These are phyloP conservation scores for Fabriciana adippe DNA, from an alignment of 2,888 invertebrate species.

Conservation along the genomic window DNA sequence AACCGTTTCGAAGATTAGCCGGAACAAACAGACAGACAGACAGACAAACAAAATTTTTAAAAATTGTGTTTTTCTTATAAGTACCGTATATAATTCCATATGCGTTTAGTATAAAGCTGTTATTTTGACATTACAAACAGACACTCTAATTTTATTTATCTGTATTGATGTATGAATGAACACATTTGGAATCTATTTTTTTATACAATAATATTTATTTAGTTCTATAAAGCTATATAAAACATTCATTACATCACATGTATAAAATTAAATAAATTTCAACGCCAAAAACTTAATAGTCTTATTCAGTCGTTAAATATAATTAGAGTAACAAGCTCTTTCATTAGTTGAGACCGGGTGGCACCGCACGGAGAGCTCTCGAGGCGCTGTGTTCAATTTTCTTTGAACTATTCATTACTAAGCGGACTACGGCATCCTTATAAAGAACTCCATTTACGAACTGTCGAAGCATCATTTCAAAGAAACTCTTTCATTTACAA, in stretches of 20 bases:
- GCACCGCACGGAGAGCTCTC: conserved; percentile 1
- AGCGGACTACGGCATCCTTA: conserved; percentile 14
- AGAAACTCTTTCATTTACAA: conserved; percentile 8
- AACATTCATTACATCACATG: neutral
- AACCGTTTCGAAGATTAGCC: too few relatives aligned
- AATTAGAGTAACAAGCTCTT: conserved; percentile 21
- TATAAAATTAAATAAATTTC: neutral
- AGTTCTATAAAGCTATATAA: neutral
- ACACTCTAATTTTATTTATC: too few relatives aligned
- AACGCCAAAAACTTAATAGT: conserved; percentile 15
- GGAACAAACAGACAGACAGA: too few relatives aligned
- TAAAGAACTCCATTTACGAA: conserved; percentile 21
- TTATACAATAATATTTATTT: too few relatives aligned
- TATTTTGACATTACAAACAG: too few relatives aligned
- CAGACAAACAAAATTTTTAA: too few relatives aligned
- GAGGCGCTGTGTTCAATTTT: conserved; percentile 23
- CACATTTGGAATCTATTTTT: too few relatives aligned
- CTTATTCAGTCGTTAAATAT: conserved; percentile 17
- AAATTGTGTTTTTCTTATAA: too few relatives aligned
- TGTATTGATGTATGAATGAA: too few relatives aligned
- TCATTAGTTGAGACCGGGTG: conserved; percentile 14
- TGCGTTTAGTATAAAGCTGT: too few relatives aligned
- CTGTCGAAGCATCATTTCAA: conserved; percentile 17
- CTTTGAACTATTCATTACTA: conserved; percentile 24
- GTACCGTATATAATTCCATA: too few relatives aligned